These are phyloP conservation scores for Spilogale gracilis DNA, from an alignment of 2,113 vertebrate species.

Conservation along the genomic window DNA sequence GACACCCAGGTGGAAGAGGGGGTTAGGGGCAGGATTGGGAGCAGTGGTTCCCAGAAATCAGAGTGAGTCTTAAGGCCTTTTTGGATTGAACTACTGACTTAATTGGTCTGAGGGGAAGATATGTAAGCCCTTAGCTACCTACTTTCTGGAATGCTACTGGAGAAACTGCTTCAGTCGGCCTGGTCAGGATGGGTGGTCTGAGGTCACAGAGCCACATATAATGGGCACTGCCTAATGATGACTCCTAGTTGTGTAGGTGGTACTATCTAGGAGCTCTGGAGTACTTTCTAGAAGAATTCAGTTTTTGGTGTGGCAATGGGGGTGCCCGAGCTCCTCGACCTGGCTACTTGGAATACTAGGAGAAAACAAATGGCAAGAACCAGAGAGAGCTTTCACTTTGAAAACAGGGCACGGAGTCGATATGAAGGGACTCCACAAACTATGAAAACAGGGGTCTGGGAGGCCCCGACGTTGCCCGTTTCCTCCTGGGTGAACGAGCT, in stretches of 20 bases:
- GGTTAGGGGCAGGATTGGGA: not conserved
- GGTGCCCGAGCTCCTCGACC: fast-evolving
- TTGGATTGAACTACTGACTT: not conserved
- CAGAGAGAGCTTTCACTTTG: not conserved
- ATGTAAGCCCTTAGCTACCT: not conserved
- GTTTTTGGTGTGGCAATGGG: not conserved
- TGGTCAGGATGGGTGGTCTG: not conserved
- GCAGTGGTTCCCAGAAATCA: not conserved
- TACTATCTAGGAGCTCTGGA: not conserved
- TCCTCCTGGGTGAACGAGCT: not conserved
- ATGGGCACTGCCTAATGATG: not conserved
- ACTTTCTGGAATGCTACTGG: not conserved
- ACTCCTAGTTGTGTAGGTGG: not conserved
- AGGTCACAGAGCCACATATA: not conserved
- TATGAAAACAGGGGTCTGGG: not conserved
- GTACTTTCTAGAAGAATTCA: not conserved
- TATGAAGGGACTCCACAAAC: not conserved
- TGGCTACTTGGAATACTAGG: not conserved
- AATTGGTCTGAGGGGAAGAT: not conserved
- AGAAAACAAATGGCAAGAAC: not conserved
- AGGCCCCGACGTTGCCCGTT: not conserved
- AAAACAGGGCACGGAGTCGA: not conserved
- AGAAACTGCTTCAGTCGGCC: not conserved
- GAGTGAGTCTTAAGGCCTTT: not conserved
- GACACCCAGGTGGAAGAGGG: not conserved